Base-by-base conservation (phyloP, 2,888 invertebrate genomes). In the Marasmarcha lunaedactyla region DNA sequence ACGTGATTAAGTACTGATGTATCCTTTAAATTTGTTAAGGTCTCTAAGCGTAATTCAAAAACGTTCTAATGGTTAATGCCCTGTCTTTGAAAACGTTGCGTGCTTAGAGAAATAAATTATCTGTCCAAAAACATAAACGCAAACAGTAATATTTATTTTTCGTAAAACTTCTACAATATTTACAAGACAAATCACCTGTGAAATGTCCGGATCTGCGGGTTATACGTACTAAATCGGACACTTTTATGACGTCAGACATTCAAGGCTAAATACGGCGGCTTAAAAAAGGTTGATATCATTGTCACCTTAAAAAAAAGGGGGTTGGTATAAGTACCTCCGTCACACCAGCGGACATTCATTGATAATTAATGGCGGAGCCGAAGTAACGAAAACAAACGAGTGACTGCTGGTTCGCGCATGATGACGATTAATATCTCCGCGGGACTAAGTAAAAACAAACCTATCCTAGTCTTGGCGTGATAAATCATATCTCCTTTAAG, bases 331-430 rank as follows among this genome's bases (percentile, higher is more conserved):
- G 63, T 69, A 79, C 81, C 81, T 79, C 66, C 78, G 77, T 81
- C 81, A 81, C 70, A 59, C 62, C 57, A 61, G 57, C 67, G 77
- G 78, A 78, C 79, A 71, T 69, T 81, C 81, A 81, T 83, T 81
- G 81, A 78, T 83, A 83, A 81, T 83, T 81, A 81, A 81, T 79
- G 81, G 72, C 69, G 52, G 69, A 69, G 78, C 71, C 77, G 77
- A 58, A 62, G 66, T 78, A 79, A 83, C 79, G 81, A 81, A 78
- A 77, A 83, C 78, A 83, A 81, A 81, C 78, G 79, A 79, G 71
- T 69, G 79, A 79, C 71, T 69, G 60, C 63, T 62, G 70, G 70
- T 62, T 70, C 71, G 74, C 76, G 73, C 70, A 69, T 73, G 74
- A 74, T 78, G 71, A 73, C 81, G 79, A 83, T 83, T 83, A 79